A percentile compares a stretch with the other conserved stretches of the same genome.
Conservation (phyloP, 2,888 invertebrate genomes). For the Andrena minutula region DNA sequence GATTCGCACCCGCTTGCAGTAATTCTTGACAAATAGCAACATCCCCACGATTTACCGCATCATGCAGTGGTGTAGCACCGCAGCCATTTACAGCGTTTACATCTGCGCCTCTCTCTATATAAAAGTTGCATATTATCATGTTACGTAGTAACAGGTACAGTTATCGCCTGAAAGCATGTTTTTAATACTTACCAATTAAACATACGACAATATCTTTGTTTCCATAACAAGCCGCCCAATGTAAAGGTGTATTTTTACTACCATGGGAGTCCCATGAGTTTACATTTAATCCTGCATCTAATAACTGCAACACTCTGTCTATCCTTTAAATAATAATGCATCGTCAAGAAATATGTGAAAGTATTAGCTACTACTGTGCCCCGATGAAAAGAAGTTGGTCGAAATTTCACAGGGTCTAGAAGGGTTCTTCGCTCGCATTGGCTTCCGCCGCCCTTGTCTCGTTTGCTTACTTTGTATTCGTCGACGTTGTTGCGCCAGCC, state of each 20-base stretch:
- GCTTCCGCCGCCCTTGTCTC: too few relatives aligned
- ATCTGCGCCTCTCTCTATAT: constrained; percentile 86
- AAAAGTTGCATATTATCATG: background rate
- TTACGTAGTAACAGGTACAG: background rate
- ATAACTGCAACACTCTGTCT: constrained; percentile 86
- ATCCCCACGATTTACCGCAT: constrained; percentile 87
- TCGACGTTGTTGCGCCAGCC: too few relatives aligned
- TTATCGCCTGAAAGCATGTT: background rate
- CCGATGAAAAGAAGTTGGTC: too few relatives aligned
- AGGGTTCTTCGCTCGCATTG: too few relatives aligned
- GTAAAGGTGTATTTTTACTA: constrained; percentile 88
- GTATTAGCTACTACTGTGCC: background rate
- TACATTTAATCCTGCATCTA: constrained; percentile 87
- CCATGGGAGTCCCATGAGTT: constrained; percentile 88
- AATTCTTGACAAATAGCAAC: constrained; percentile 86
- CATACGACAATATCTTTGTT: constrained; percentile 86
- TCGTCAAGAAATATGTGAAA: background rate
- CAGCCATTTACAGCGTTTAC: constrained; percentile 87
- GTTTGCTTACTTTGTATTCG: too few relatives aligned
- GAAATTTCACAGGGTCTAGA: too few relatives aligned
- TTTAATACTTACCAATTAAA: constrained; percentile 85
- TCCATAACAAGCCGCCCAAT: constrained; percentile 89
- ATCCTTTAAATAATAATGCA: constrained; percentile 82
- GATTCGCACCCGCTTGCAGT: constrained; percentile 87
- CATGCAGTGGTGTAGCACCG: constrained; percentile 88